These are phyloP conservation scores for Trichopria drosophilae DNA, from an alignment of 2,888 invertebrate species.

Conservation along the genomic window DNA sequence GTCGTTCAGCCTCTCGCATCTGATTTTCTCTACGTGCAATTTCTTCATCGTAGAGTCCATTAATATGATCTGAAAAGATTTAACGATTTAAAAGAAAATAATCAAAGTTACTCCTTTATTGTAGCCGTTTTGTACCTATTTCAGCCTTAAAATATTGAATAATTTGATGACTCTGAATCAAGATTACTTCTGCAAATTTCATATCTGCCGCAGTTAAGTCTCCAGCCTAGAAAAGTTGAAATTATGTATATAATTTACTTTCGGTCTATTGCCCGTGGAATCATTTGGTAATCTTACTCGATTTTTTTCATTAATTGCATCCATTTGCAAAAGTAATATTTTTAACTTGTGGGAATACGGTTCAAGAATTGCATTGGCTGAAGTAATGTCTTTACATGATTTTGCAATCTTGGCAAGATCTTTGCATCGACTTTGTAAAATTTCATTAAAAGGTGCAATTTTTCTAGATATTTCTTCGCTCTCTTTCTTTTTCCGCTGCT, in stretches of 20 bases:
- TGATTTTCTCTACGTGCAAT: conserved; percentile 59
- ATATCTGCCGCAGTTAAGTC: conserved; percentile 46
- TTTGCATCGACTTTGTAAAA: conserved; percentile 41
- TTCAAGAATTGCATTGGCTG: conserved; percentile 37
- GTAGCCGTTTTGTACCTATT: conserved; percentile 41
- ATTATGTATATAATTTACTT: conserved; percentile 12
- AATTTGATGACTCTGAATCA: conserved; percentile 45
- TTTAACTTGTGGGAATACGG: conserved; percentile 45
- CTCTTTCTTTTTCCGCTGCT: conserved; percentile 56
- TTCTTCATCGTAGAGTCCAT: conserved; percentile 43
- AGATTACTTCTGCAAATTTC: conserved; percentile 43
- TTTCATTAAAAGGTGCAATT: conserved; percentile 45
- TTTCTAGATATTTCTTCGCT: conserved; percentile 60
- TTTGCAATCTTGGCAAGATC: conserved; percentile 41
- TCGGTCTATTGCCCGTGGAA: too few relatives aligned
- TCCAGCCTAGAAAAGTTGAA: conserved; percentile 39
- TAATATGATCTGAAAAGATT: conserved; percentile 40
- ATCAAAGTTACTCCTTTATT: conserved; percentile 3
- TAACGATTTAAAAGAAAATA: conserved; percentile 4
- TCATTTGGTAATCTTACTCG: too few relatives aligned
- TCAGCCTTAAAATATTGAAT: conserved; percentile 42
- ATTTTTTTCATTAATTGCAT: conserved; percentile 47
- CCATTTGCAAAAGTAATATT: conserved; percentile 51
- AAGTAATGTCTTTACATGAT: conserved; percentile 44
- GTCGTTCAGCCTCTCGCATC: conserved; percentile 61